These are phyloP conservation scores for Pectinophora gossypiella DNA, from an alignment of 1,140 invertebrate species.

Conservation along the genomic window DNA sequence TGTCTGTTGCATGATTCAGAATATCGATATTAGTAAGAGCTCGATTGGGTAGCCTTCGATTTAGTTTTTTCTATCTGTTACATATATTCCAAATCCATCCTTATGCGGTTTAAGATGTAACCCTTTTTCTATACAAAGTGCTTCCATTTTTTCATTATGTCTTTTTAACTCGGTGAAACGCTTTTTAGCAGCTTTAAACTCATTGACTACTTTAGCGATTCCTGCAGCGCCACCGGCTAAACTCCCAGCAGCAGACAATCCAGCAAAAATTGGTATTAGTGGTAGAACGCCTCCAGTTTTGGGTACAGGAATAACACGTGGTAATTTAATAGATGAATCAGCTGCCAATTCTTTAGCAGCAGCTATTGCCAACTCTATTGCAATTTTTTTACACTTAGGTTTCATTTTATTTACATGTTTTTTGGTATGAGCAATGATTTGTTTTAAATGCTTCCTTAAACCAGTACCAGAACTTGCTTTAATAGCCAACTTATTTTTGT, in stretches of 20 bases:
- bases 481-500: no score
- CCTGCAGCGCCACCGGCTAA: conserved; percentile 31
- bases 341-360: conserved; percentile 3
- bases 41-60: conserved; percentile 19
- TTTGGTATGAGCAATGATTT: neutral
- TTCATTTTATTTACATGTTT: conserved; percentile 19
- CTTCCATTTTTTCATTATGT: conserved; percentile 43
- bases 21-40: conserved; percentile 27
- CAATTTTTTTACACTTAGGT: conserved; percentile 9
- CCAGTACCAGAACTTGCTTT: conserved; percentile 13
- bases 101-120: conserved; percentile 35
- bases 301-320: conserved; percentile 41
- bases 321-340: conserved; percentile 16
- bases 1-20: conserved; percentile 17
- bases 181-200: conserved; percentile 19
- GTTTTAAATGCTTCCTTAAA: conserved; percentile 10
- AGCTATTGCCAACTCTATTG: conserved; percentile 5
- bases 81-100: conserved; percentile 28
- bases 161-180: conserved; percentile 30
- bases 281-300: conserved; percentile 47
- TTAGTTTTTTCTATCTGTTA: conserved; percentile 24
- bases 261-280: conserved; percentile 47
- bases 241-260: conserved; percentile 36
- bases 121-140: conserved; percentile 35
- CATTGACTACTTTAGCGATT: conserved; percentile 31